Percentiles rank a stretch among this genome's conserved stretches.
phyloP scores from a whole-genome alignment of 2,797 vertebrate genomes.

The Cossypha dichroa region DNA sequence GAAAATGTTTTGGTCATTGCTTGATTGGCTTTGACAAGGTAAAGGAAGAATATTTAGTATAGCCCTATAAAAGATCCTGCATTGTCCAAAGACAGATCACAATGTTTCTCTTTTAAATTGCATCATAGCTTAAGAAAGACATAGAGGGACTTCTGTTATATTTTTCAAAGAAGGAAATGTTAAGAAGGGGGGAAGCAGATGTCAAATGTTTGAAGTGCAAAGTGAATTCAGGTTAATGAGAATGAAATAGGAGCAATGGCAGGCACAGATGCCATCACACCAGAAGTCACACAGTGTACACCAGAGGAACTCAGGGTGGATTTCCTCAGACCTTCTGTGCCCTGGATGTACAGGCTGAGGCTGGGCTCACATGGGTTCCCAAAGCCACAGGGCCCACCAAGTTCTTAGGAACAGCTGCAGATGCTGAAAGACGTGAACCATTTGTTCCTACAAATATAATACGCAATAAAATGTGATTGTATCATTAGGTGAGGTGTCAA shows the following conservation, averaged over 20 bases:
- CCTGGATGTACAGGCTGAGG: background rate
- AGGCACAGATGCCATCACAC: background rate
- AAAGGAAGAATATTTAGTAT: background rate
- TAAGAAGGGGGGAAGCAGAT: background rate
- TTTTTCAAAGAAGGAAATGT: background rate
- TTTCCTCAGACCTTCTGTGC: background rate
- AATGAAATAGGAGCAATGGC: background rate
- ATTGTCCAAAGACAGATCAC: background rate
- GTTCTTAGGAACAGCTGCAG: background rate
- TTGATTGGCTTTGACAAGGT: background rate
- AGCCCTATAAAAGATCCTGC: background rate
- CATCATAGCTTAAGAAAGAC: background rate
- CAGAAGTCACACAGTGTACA: background rate
- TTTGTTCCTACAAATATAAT: background rate
- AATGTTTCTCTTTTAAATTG: background rate
- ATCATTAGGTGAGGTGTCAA: background rate
- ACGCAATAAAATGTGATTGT: background rate
- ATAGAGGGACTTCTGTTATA: background rate
- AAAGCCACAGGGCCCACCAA: background rate
- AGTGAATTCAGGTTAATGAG: background rate
- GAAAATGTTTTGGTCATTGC: background rate
- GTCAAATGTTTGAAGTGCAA: background rate
- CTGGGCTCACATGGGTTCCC: background rate
- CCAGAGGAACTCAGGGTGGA: background rate
- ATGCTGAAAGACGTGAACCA: background rate